Percentiles rank a stretch among this genome's conserved stretches.
Conservation (phyloP, 2,797 vertebrate genomes). For the Neostethus bicornis region DNA sequence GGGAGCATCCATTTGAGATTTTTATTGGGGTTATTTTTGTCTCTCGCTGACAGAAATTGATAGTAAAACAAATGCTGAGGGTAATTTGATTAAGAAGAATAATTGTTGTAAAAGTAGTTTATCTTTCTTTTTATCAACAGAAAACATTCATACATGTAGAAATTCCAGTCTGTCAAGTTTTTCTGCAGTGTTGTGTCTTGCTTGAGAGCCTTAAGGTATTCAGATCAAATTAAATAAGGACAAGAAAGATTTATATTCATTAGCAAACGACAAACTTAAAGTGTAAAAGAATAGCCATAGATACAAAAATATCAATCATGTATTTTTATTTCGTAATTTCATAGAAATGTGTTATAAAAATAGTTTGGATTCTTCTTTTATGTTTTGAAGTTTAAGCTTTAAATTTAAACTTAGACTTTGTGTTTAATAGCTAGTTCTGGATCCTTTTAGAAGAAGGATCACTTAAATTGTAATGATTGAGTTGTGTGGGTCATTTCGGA, state of each 20-base stretch:
- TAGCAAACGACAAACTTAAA: not conserved
- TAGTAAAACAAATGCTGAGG: slow-evolving; percentile 8
- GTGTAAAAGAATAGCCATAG: too few species aligned
- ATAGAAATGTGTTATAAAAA: too few species aligned
- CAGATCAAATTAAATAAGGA: not conserved
- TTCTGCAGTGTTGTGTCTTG: not conserved
- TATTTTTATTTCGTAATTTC: too few species aligned
- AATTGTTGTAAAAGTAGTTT: not conserved
- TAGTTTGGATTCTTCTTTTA: too few species aligned
- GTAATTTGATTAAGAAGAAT: not conserved
- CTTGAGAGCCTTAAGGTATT: slow-evolving; percentile 1
- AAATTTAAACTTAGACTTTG: too few species aligned
- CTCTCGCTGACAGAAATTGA: slow-evolving; percentile 1
- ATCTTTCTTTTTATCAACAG: not conserved
- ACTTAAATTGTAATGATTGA: too few species aligned
- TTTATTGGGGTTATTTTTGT: slow-evolving; percentile 6
- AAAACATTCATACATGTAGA: not conserved
- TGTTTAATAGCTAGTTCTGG: too few species aligned
- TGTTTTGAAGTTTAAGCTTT: too few species aligned
- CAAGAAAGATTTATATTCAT: too few species aligned
- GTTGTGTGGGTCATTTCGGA: too few species aligned
- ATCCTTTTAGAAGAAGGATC: too few species aligned
- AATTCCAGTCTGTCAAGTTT: not conserved
- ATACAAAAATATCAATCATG: too few species aligned
- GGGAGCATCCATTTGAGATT: slow-evolving; percentile 9